Evolutionary conservation across 1,140 invertebrate genomes (phyloP).

Genomic region (Cryptotermes secundus): DNA sequence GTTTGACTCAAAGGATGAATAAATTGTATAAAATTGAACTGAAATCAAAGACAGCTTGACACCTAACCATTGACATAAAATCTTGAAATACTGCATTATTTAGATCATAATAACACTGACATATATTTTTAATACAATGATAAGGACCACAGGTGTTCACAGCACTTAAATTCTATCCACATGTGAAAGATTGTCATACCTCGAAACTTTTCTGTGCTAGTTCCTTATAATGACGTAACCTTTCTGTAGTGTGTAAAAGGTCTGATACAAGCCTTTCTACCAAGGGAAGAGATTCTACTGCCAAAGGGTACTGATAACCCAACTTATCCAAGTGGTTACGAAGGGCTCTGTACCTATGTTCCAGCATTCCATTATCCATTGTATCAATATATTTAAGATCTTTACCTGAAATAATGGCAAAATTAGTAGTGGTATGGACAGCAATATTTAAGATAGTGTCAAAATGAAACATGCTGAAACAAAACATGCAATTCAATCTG

Average conservation of each 20-base stretch:
- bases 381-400: background rate
- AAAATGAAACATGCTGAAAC: no score
- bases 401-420: background rate
- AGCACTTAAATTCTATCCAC: background rate
- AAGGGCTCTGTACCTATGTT: constrained; percentile 53
- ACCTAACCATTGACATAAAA: background rate
- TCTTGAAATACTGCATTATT: background rate
- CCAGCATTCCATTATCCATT: constrained; percentile 25
- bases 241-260: constrained; percentile 74
- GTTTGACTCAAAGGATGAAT: no score
- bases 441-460: no score
- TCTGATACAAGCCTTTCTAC: constrained; percentile 74
- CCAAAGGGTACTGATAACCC: constrained; percentile 72
- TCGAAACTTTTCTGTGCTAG: constrained; percentile 63
- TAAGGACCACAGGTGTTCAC: background rate
- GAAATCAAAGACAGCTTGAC: background rate
- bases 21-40: no score
- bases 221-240: constrained; percentile 75
- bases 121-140: background rate
- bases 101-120: background rate
- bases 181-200: constrained; percentile 44
- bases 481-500: no score
- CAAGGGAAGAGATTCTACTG: constrained; percentile 68
- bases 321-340: constrained; percentile 65
- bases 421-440: background rate